These are phyloP conservation scores for Thinocorus orbignyianus DNA, from an alignment of 2,113 vertebrate genomes.

Conservation along the genomic window DNA sequence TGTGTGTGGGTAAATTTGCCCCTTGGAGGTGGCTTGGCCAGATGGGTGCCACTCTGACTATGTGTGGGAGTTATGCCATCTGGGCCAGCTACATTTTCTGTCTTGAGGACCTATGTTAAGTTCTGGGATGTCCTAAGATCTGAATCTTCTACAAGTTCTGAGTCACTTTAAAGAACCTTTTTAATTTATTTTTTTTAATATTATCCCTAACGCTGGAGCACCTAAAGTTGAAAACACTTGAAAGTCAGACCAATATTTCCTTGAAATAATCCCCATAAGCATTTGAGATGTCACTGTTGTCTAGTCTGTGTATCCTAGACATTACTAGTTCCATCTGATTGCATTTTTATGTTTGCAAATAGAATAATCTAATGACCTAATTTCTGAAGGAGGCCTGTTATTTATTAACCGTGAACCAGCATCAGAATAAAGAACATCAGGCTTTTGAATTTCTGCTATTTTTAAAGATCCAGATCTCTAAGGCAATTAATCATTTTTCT, in stretches of 20 bases:
- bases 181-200: background rate
- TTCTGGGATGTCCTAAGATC: background rate
- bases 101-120: background rate
- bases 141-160: background rate
- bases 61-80: rapidly evolving
- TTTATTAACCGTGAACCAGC: conserved; percentile 52
- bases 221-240: background rate
- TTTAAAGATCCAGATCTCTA: conserved; percentile 38
- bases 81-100: background rate
- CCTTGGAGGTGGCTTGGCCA: background rate
- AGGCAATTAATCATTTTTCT: conserved; percentile 53
- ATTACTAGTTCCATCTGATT: conserved; percentile 15
- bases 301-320: background rate
- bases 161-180: background rate
- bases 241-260: background rate
- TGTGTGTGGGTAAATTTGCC: rapidly evolving
- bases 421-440: background rate
- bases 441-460: conserved; percentile 49
- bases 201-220: background rate
- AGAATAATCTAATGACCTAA: conserved; percentile 60
- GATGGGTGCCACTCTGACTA: background rate
- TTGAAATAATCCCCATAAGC: background rate
- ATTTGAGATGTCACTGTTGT: background rate
- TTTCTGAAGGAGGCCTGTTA: conserved; percentile 48
- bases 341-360: conserved; percentile 14